phyloP scores from a whole-genome alignment of 23 tunicate genomes.

The Trididemnum miniatum region DNA sequence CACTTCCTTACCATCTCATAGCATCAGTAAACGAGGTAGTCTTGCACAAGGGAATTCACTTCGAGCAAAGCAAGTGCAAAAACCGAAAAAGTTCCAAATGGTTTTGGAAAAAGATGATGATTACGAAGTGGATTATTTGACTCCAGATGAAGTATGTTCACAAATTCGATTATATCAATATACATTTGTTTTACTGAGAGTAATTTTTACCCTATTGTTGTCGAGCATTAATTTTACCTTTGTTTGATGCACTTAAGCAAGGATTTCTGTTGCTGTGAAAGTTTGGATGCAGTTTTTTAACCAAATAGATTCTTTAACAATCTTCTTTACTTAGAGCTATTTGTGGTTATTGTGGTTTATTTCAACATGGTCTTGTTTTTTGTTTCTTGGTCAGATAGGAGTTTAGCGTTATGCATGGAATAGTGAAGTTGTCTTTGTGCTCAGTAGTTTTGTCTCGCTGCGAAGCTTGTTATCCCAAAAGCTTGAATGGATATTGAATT shows the following conservation, averaged over 20 bases:
- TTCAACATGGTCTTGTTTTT: not conserved
- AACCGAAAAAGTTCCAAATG: conserved; percentile 77
- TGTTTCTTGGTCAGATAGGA: not conserved
- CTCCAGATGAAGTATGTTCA: conserved; percentile 68
- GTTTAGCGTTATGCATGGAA: not conserved
- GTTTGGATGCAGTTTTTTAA: too few species aligned
- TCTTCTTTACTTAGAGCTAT: not conserved
- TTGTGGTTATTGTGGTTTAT: not conserved
- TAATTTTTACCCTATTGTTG: too few species aligned
- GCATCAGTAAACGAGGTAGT: not conserved
- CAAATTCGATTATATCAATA: too few species aligned
- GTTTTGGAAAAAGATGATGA: conserved; percentile 95
- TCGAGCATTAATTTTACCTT: too few species aligned
- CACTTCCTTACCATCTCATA: not conserved
- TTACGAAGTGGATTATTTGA: conserved; percentile 78
- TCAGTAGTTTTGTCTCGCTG: not conserved
- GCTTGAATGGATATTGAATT: too few species aligned
- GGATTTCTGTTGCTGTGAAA: too few species aligned
- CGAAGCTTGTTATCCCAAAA: too few species aligned
- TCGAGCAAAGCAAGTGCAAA: not conserved
- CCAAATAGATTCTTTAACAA: too few species aligned
- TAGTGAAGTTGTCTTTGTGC: not conserved
- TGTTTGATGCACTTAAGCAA: too few species aligned
- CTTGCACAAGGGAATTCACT: not conserved
- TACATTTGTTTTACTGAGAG: too few species aligned